Base-by-base conservation (phyloP, 2,113 vertebrate genomes). In the Sylvilagus bachmani region DNA sequence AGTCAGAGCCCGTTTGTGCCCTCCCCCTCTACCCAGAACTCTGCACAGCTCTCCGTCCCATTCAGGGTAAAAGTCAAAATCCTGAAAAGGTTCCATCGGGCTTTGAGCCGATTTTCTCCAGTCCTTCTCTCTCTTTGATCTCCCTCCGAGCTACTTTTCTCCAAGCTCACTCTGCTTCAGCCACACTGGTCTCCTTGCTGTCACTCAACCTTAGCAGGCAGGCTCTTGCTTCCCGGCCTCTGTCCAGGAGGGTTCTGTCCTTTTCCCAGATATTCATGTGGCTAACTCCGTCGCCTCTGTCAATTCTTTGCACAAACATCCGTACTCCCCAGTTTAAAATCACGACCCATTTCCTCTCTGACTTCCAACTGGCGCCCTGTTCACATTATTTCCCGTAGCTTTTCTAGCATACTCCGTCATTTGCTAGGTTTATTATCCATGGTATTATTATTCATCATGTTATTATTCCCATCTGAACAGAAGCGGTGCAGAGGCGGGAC, bases 201-300 rank as follows among this genome's bases (percentile, higher is more conserved):
- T 44, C 36, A n/a, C 69, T 61, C 62, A 38, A 21, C 8, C 27
- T 16, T 10, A 21, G 55, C 51, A 58, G 90, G 13, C 10, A n/a
- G 21, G 1, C 3, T 25, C 36, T 21, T 53, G 33, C 27, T 53
- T 38, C 7, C 0, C 2, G 27, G 36, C n/a, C 22, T 69, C 51
- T 2, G 17, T 49, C 10, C 6, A 10, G n/a, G n/a, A 44, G 44
- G 17, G 5, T 51, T 21, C n/a, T 5, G 3, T 58, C 19, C 9
- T 61, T 73, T 22, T 16, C 11, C 36, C 67, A 55, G 29, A 12
- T 7, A 29, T 0, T 51, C 25, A 9, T 0, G 0, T 2, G 36
- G 12, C 19, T 19, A n/a, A 25, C 29, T 21, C 17, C 12, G 2
- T 55, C 11, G 6, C 53, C 31, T 88, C 75, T 1, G 2, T 29